Evolutionary conservation across 2,797 vertebrate species (phyloP).

Genomic region (Danionella dracula): DNA sequence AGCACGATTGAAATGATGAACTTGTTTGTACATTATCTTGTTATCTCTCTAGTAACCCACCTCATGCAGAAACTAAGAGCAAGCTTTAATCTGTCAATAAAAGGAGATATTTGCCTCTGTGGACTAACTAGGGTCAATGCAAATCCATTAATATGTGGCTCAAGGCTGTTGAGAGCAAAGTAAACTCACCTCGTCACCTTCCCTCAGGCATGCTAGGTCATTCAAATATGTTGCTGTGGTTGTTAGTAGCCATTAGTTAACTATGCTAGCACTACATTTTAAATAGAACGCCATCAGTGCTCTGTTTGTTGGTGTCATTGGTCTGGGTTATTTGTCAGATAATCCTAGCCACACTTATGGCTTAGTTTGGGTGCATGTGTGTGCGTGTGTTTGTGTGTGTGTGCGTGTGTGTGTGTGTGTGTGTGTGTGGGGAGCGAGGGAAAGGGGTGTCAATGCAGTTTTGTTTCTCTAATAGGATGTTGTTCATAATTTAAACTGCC

Average conservation of each 20-base stretch:
- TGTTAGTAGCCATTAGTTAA: not conserved
- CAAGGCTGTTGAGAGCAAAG: not conserved
- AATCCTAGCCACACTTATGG: constrained; percentile 3
- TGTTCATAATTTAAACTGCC: constrained; percentile 30
- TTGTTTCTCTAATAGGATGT: constrained; percentile 59
- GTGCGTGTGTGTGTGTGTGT: too few species aligned
- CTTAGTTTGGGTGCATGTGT: not conserved
- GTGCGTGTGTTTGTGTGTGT: too few species aligned
- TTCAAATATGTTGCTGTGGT: constrained; percentile 2
- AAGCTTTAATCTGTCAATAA: not conserved
- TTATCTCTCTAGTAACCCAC: not conserved
- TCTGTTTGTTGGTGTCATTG: not conserved
- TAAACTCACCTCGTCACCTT: not conserved
- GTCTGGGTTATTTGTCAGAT: not conserved
- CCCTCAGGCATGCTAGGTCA: not conserved
- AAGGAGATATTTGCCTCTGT: not conserved
- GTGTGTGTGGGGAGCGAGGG: too few species aligned
- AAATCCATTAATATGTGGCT: not conserved
- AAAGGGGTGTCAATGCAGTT: too few species aligned
- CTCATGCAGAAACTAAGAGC: not conserved
- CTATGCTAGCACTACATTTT: not conserved
- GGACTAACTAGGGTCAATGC: not conserved
- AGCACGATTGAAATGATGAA: constrained; percentile 35
- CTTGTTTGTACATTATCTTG: constrained; percentile 20
- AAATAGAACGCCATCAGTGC: constrained; percentile 8